phyloP scores from a whole-genome alignment of 2,113 vertebrate species.

The Hypanus sabinus region DNA sequence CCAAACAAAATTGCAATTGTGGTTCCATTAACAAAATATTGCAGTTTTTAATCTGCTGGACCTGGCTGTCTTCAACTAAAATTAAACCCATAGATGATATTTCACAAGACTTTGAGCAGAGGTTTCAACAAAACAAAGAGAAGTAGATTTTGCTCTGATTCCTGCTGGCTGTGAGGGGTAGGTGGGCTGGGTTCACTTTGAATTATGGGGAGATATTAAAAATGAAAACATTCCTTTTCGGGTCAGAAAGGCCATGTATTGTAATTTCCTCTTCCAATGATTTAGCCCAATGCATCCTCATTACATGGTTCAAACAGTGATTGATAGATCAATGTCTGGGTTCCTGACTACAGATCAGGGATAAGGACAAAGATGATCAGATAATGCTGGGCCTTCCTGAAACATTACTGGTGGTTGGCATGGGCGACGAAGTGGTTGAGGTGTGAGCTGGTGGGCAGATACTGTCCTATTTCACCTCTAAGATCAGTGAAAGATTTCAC shows the following conservation, averaged over 20 bases:
- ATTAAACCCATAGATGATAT: background rate
- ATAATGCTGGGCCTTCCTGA: background rate
- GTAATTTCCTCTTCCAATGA: background rate
- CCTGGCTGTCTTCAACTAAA: background rate
- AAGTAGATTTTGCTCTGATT: background rate
- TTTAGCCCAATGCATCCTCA: background rate
- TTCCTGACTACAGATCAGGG: background rate
- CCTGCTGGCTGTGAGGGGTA: background rate
- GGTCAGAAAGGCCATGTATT: conserved; percentile 6
- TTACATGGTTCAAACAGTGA: background rate
- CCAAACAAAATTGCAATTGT: background rate
- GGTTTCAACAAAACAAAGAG: background rate
- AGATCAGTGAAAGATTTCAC: background rate
- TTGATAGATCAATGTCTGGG: background rate
- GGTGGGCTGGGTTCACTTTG: background rate
- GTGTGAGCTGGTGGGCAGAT: too few relatives aligned
- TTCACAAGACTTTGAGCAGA: background rate
- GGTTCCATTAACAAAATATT: too few relatives aligned
- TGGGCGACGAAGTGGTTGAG: too few relatives aligned
- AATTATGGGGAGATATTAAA: background rate
- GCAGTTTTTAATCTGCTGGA: background rate
- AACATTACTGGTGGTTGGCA: background rate
- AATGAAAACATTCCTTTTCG: background rate
- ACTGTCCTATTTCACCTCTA: background rate
- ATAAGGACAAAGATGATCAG: background rate